These are phyloP conservation scores for Camponotus vicinus DNA, from an alignment of 1,140 invertebrate species.

Conservation along the genomic window DNA sequence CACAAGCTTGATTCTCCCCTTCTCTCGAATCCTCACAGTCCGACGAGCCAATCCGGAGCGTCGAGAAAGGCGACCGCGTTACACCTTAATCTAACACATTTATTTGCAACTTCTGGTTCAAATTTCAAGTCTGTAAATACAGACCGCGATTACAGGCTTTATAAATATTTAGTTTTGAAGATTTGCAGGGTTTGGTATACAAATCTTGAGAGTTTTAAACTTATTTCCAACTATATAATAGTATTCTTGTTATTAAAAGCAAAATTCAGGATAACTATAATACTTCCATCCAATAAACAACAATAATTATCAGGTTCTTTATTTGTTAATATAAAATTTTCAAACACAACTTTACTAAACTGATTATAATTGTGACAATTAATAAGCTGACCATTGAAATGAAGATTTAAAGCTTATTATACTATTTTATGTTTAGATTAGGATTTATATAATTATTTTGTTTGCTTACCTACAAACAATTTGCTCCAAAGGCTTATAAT, in stretches of 20 bases:
- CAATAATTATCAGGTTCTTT: constrained; percentile 16
- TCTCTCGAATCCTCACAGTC: no score
- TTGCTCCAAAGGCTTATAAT: constrained; percentile 19
- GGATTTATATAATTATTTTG: constrained; percentile 22
- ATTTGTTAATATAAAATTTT: constrained; percentile 18
- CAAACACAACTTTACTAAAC: background rate
- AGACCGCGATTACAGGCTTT: background rate
- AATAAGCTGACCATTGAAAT: constrained; percentile 23
- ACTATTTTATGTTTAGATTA: background rate
- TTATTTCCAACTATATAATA: constrained; percentile 3
- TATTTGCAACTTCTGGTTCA: constrained; percentile 9
- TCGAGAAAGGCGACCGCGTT: no score
- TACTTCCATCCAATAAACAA: constrained; percentile 1
- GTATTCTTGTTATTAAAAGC: background rate
- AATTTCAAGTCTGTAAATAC: background rate
- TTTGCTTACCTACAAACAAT: constrained; percentile 19
- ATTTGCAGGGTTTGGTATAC: constrained; percentile 18
- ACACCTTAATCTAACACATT: constrained; percentile 10
- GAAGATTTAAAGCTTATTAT: constrained; percentile 1
- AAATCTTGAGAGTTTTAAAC: background rate
- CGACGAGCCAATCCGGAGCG: no score
- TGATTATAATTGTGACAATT: constrained; percentile 4
- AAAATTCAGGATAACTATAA: constrained; percentile 24
- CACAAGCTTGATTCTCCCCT: no score
- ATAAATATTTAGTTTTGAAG: constrained; percentile 21